Evolutionary conservation across 2,888 invertebrate genomes (phyloP).

Genomic region (Synanthedon tipuliformis): DNA sequence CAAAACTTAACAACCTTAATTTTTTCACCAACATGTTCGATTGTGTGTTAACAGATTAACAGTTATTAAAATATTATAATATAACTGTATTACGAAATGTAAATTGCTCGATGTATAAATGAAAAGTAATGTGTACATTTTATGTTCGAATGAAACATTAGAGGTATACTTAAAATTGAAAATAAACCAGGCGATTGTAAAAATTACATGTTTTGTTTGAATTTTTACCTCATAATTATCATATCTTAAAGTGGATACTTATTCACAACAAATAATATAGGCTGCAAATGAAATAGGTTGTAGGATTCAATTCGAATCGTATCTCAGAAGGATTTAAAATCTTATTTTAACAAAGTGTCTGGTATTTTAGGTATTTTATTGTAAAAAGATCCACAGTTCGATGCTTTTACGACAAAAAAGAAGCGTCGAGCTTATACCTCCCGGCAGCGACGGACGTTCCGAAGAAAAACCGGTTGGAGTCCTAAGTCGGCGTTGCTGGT

Average conservation of each 20-base stretch:
- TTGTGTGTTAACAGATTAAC: not conserved
- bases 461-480: slow-evolving; percentile 60
- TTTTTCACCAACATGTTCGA: slow-evolving; percentile 21
- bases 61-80: not conserved
- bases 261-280: no score
- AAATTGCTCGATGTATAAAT: slow-evolving; percentile 57
- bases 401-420: not conserved
- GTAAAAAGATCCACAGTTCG: not conserved
- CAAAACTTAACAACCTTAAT: slow-evolving; percentile 7
- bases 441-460: slow-evolving; percentile 10
- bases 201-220: slow-evolving; percentile 30
- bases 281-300: no score
- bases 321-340: no score
- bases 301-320: no score
- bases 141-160: slow-evolving; percentile 53
- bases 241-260: not conserved
- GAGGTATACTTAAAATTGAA: slow-evolving; percentile 41
- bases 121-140: slow-evolving; percentile 45
- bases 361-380: no score
- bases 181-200: slow-evolving; percentile 62
- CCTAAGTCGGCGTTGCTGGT: slow-evolving; percentile 15
- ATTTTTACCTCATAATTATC: not conserved
- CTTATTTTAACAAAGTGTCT: no score
- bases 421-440: slow-evolving; percentile 1
- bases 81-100: slow-evolving; percentile 34